Base-by-base conservation (phyloP, 2,797 vertebrate species). In the Adrianichthys oophorus region DNA sequence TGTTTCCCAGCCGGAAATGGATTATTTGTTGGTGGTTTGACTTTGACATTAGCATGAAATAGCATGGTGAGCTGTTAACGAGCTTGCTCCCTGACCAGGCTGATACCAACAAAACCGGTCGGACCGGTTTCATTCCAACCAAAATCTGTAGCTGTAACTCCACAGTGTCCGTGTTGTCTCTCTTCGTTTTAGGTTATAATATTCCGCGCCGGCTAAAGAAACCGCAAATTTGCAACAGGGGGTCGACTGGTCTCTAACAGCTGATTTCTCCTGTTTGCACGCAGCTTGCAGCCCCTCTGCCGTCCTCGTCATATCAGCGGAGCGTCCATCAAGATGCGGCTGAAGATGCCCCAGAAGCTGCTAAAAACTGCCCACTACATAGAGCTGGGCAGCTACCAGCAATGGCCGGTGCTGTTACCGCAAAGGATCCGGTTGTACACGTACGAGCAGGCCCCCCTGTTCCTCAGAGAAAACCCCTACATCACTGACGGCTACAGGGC, bases 401-500 rank as follows among this genome's bases (percentile, higher is more conserved):
- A 96, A 84, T 98, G 97, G 97, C 95, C 97, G 0, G 94, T 98
- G 58, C 88, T 98, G 59, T 87, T 97, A 18, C 95, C 97, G 19
- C 92, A 95, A 68, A 95, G 95, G 59, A 98, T 99, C 68, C 90
- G 96, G 12, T 89, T 98, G 12, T 98, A 98, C 90, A 98, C 95
- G 15, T 98, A 94, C 41, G 96, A 98, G 74, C 97, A 98, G 87
- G 94, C 98, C 75, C 97, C 97, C 0, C 85, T 93, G 41, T 98
- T 97, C 78, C 94, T 98, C 48, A 95, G 94, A 84, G 96, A 98
- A 83, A 99, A 98, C 83, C 97, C 97, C 1, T 99, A 95, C 89
- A 98, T 99, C 89, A 99, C 97, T 4, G 97, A 97, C 17, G 97
- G 97, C 52, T 99, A 99, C 92, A 90, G 97, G 78, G 97, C 97